Evolutionary conservation across 2,888 invertebrate genomes (phyloP).

Genomic region (Ecliptopera silaceata): DNA sequence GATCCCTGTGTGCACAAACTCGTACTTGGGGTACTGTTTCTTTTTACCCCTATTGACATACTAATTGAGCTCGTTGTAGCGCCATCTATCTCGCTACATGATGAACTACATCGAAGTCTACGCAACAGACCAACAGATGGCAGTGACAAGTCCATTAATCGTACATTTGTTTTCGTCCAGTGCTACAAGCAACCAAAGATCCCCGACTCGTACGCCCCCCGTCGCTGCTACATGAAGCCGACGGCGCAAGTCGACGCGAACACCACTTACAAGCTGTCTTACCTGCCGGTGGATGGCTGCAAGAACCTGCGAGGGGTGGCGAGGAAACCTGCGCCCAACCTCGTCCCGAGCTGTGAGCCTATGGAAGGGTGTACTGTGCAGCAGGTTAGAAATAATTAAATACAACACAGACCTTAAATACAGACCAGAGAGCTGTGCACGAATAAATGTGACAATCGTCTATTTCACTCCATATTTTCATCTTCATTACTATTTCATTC

Average conservation of each 20-base stretch:
- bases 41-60: too few species aligned
- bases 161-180: constrained; percentile 40
- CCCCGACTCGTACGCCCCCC: constrained; percentile 82
- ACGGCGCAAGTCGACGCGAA: constrained; percentile 81
- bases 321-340: constrained; percentile 58
- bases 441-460: too few species aligned
- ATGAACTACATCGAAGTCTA: too few species aligned
- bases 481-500: too few species aligned
- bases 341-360: constrained; percentile 71
- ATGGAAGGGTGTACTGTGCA: constrained; percentile 75
- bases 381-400: constrained; percentile 51
- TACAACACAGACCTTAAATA: not conserved
- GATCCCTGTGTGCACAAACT: too few species aligned
- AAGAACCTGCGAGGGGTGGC: constrained; percentile 64
- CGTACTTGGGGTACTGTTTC: too few species aligned
- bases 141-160: too few species aligned
- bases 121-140: too few species aligned
- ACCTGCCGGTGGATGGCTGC: constrained; percentile 76
- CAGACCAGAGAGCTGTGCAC: too few species aligned
- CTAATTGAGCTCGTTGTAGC: too few species aligned
- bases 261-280: constrained; percentile 87
- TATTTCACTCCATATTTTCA: too few species aligned
- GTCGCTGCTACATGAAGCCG: constrained; percentile 82
- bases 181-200: constrained; percentile 82
- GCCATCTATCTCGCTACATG: too few species aligned